phyloP scores from a whole-genome alignment of 2,888 invertebrate species.

The Emmelina monodactyla region DNA sequence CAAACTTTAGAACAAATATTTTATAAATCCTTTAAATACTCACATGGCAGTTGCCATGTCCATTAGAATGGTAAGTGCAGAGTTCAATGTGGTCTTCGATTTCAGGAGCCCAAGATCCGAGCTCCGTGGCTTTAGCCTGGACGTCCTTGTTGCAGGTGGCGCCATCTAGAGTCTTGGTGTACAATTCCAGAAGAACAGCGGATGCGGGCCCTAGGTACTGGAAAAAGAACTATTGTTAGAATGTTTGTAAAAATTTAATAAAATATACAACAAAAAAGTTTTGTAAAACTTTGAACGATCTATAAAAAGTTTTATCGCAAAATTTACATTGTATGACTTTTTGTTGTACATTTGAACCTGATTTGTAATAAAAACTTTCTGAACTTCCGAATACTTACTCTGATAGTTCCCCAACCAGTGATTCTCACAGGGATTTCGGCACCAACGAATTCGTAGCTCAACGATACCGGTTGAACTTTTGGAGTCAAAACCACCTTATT shows the following conservation, averaged over 20 bases:
- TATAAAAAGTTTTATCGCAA: too few relatives aligned
- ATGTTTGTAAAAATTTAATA: too few relatives aligned
- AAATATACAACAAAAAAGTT: too few relatives aligned
- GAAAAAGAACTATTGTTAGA: too few relatives aligned
- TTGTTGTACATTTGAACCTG: too few relatives aligned
- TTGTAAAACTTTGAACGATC: too few relatives aligned
- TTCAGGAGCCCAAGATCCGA: constrained; percentile 11
- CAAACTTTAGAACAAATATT: too few relatives aligned
- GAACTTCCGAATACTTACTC: constrained; percentile 29
- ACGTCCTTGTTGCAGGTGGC: constrained; percentile 19
- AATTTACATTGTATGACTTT: too few relatives aligned
- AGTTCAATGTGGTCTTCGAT: constrained; percentile 21
- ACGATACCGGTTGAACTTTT: constrained; percentile 17
- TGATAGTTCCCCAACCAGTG: constrained; percentile 40
- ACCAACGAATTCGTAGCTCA: constrained; percentile 19
- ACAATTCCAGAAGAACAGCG: constrained; percentile 17
- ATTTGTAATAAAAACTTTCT: too few relatives aligned
- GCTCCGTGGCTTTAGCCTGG: constrained; percentile 7
- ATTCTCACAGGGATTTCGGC: constrained; percentile 21
- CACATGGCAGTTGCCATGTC: constrained; percentile 23
- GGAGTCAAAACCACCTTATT: constrained; percentile 14
- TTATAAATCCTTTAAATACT: too few relatives aligned
- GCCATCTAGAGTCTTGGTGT: constrained; percentile 18
- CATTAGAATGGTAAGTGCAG: constrained; percentile 20
- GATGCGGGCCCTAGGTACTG: constrained; percentile 8